Evolutionary conservation across 2,113 vertebrate species (phyloP).

Genomic region (Ceyx margarethae): DNA sequence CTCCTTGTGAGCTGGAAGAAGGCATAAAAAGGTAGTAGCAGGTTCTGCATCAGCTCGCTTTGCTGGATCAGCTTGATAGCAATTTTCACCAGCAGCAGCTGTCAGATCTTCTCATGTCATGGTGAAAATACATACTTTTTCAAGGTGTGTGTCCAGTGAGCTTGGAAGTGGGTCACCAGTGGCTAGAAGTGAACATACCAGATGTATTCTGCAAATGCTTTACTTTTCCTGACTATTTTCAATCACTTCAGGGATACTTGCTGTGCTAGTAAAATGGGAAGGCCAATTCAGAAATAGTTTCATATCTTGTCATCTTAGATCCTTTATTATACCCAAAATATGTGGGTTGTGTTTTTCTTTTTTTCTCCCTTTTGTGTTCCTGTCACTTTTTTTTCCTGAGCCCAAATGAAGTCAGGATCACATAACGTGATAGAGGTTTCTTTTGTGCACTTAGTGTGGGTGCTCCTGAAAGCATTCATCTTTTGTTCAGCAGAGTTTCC

Average conservation of each 20-base stretch:
- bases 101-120: background rate
- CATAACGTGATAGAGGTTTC: background rate
- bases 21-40: background rate
- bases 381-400: background rate
- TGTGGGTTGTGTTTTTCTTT: background rate
- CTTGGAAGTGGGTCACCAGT: background rate
- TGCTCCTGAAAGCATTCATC: slow-evolving; percentile 40
- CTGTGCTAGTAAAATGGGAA: background rate
- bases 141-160: background rate
- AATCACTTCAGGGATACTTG: background rate
- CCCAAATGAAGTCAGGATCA: background rate
- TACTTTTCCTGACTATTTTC: background rate
- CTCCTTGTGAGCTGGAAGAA: background rate
- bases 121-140: background rate
- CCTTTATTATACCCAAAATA: background rate
- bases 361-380: background rate
- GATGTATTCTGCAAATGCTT: background rate
- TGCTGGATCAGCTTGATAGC: background rate
- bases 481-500: background rate
- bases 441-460: background rate
- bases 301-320: background rate
- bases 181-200: background rate
- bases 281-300: background rate
- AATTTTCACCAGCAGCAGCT: background rate
- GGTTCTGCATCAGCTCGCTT: background rate